A percentile compares a stretch with the other conserved stretches of the same genome.
Conservation (phyloP, 2,888 invertebrate species). For the Mythimna impura region DNA sequence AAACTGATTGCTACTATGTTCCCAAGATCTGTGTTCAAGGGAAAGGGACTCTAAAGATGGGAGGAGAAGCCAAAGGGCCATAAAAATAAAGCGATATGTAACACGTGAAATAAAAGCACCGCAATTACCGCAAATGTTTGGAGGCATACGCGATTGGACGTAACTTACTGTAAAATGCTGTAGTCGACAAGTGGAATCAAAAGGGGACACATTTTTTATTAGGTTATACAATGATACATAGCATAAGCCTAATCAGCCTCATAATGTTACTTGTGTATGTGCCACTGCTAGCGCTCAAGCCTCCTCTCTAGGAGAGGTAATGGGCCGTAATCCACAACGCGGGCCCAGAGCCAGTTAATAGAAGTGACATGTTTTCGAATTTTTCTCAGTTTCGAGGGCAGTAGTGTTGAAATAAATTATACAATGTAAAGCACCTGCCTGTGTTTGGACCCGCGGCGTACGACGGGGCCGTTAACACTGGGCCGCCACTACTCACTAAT, state of each 20-base stretch:
- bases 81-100: background rate
- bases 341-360: background rate
- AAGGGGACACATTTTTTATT: background rate
- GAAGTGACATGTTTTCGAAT: background rate
- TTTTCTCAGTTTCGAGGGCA: background rate
- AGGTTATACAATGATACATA: too few relatives aligned
- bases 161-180: background rate
- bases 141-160: background rate
- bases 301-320: background rate
- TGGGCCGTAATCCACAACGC: background rate
- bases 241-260: background rate
- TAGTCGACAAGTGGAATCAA: background rate
- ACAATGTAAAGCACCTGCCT: background rate
- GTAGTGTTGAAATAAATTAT: too few relatives aligned
- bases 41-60: background rate
- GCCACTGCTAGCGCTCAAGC: background rate
- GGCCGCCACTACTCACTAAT: too few relatives aligned
- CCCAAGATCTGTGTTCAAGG: constrained; percentile 21
- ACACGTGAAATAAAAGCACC: background rate
- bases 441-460: background rate
- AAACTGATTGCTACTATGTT: constrained; percentile 54
- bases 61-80: background rate
- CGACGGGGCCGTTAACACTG: too few relatives aligned
- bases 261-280: too few relatives aligned
- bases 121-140: too few relatives aligned